Evolutionary conservation across 2,888 invertebrate species (phyloP), one percentile per base, ranked within the genome.

Genomic region (Cephonodes hylas): DNA sequence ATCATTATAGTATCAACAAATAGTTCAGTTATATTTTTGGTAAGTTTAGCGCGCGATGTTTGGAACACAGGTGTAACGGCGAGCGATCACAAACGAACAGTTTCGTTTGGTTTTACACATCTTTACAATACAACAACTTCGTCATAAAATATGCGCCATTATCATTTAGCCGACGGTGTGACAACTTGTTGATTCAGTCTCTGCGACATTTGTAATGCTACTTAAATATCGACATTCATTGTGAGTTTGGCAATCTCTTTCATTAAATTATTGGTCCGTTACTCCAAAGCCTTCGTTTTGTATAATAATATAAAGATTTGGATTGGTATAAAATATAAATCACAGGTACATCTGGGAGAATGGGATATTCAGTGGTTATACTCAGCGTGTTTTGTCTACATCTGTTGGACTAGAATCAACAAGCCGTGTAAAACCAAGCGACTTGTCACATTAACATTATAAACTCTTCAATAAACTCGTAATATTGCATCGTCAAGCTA

Each of bases 1-100:
- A 62, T 73, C 69, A 72, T 70, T 63, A 68, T 70, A 70, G 72
- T 69, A 72, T 73, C 69, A 73, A 72, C 73, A 66, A 71, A 67
- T 60, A 65, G 61, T 61, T 60, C 56, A 42, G 18, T 53, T 22
- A 45, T 10, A 22, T 46, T 45, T 53, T 27, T 53, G 53, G 53
- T 53, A 53, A 53, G 27, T 4, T 31, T 46, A 22, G 53, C 53
- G 8, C 31, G 31, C 48, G 18, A 31, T 18, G 20, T 53, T 53
- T 53, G 53, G 53, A 27, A 53, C 18, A 31, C n/a, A 20, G 18
- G 45, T 22, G 22, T 13, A 13, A 10, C 0, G 42, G 15, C 4
- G 18, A 42, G 5, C 18, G 23, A 46, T 25, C n/a, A 25, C 22
- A 25, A 22, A 22, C 20, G 2, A n/a, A 48, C 8, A 31, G n/a